Evolutionary conservation across 2,113 vertebrate species (phyloP).

Genomic region (Hippolais icterina): DNA sequence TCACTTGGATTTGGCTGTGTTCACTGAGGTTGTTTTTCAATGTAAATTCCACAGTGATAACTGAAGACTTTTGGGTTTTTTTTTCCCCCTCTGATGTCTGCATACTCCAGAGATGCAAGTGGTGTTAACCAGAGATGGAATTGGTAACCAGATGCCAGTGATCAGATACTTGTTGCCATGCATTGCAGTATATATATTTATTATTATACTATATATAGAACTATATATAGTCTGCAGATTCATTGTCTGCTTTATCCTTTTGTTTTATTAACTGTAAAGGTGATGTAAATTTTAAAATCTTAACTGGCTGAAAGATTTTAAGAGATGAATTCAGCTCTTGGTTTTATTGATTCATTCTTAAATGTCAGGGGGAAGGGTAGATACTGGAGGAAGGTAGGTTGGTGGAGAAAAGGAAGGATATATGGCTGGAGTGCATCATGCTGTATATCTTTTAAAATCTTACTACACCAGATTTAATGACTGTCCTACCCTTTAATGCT

Average conservation of each 20-base stretch:
- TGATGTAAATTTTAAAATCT: neutral
- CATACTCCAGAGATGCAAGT: neutral
- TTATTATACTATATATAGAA: neutral
- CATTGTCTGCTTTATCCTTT: neutral
- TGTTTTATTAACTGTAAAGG: neutral
- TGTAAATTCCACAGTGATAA: neutral
- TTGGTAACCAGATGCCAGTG: neutral
- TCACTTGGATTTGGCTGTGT: neutral
- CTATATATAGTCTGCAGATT: neutral
- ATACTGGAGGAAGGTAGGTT: neutral
- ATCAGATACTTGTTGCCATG: neutral
- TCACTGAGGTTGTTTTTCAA: neutral
- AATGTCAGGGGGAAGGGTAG: neutral
- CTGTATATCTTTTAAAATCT: neutral
- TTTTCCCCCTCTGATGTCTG: accelerated
- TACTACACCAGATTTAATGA: neutral
- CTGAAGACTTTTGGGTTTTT: neutral
- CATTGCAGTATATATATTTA: neutral
- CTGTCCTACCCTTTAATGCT: neutral
- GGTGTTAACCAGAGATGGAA: neutral
- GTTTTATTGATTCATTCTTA: neutral
- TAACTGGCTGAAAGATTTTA: neutral
- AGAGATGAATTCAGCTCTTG: neutral
- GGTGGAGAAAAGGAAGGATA: neutral
- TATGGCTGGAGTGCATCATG: neutral